These are phyloP conservation scores for Halcyon smyrnensis DNA, from an alignment of 2,797 vertebrate species.

Conservation along the genomic window DNA sequence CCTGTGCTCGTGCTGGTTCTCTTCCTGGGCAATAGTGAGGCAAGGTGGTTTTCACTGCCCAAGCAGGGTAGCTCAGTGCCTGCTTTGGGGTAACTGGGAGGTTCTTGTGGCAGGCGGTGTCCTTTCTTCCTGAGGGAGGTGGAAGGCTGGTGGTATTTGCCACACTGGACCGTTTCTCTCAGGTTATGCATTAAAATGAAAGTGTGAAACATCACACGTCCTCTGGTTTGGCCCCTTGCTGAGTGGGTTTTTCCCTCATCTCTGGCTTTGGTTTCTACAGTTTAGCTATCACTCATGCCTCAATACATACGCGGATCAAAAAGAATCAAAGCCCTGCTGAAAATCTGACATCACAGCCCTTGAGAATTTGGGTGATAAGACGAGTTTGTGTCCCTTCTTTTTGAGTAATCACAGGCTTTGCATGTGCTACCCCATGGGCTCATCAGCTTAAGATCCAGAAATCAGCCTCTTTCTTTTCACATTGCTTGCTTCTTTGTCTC, in stretches of 20 bases:
- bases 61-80: not conserved
- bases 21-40: not conserved
- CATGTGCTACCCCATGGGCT: not conserved
- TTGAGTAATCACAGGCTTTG: not conserved
- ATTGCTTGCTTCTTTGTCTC: not conserved
- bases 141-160: not conserved
- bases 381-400: not conserved
- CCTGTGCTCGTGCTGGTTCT: not conserved
- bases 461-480: conserved; percentile 11
- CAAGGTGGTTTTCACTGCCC: not conserved
- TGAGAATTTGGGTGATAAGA: not conserved
- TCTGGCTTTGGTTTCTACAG: not conserved
- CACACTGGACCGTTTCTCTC: not conserved
- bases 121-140: not conserved
- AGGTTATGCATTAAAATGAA: not conserved
- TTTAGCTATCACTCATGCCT: not conserved
- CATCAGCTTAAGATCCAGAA: not conserved
- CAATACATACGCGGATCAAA: not conserved
- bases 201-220: not conserved
- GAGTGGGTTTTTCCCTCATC: not conserved
- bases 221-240: not conserved
- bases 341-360: conserved; percentile 3
- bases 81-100: not conserved
- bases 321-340: conserved; percentile 8
- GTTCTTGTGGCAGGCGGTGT: not conserved